Percentiles rank a stretch among this genome's conserved stretches.
Evolutionary conservation across 2,113 vertebrate species (phyloP).

Genomic region (Prochilodus magdalenae): DNA sequence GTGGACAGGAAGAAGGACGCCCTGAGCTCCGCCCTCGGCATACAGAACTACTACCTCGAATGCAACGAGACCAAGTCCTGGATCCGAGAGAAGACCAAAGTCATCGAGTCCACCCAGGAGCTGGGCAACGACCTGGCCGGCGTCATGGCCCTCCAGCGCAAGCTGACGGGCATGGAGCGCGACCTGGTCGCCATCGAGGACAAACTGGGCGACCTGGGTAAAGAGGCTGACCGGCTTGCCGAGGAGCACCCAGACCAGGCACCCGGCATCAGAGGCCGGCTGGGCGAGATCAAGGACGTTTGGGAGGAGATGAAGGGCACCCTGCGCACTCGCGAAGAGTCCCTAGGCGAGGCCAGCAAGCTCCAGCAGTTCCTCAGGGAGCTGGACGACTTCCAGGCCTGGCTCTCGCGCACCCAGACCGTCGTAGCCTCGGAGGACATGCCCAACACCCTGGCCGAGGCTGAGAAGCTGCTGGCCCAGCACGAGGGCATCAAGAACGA

Average conservation of each 20-base stretch:
- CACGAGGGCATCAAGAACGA: constrained; percentile 97
- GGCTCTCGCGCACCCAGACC: constrained; percentile 96
- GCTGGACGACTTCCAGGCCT: constrained; percentile 98
- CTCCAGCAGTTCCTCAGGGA: constrained; percentile 98
- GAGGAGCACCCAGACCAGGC: constrained; percentile 93
- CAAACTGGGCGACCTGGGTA: constrained; percentile 91
- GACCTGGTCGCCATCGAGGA: constrained; percentile 96
- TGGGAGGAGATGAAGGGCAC: constrained; percentile 99
- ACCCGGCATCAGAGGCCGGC: constrained; percentile 88
- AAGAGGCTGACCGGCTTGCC: constrained; percentile 91
- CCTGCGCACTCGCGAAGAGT: constrained; percentile 92
- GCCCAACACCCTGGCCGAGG: constrained; percentile 94
- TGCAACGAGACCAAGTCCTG: constrained; percentile 99
- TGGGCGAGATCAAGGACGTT: constrained; percentile 89
- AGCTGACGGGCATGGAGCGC: constrained; percentile 97
- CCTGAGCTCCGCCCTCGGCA: constrained; percentile 91
- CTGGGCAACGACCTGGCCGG: constrained; percentile 96
- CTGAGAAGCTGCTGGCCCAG: constrained; percentile 95
- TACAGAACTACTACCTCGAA: constrained; percentile 98
- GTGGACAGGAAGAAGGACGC: constrained; percentile 96
- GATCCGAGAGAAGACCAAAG: constrained; percentile 99
- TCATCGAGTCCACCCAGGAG: constrained; percentile 98
- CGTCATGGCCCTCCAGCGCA: constrained; percentile 97
- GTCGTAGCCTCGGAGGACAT: constrained; percentile 98
- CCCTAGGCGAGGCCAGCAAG: constrained; percentile 96